Conservation (phyloP, 1,140 invertebrate species). For the Pissodes strobi region DNA sequence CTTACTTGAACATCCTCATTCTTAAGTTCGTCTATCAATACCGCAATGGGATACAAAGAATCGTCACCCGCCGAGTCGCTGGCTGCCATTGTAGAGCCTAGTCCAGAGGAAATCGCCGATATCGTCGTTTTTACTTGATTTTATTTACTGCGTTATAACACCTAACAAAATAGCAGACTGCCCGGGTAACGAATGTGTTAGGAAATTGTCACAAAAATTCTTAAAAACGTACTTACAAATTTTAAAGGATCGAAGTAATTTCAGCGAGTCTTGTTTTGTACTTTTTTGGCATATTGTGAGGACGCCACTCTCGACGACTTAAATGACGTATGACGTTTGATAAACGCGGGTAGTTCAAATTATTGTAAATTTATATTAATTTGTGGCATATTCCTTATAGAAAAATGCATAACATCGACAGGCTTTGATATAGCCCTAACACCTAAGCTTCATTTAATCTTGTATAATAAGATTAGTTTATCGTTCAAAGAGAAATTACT, state of each 20-base stretch:
- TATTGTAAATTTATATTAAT: no score
- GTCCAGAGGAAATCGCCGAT: slow-evolving; percentile 50
- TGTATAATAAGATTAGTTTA: no score
- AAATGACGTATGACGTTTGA: no score
- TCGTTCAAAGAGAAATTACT: no score
- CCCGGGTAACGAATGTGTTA: background rate
- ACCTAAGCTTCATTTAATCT: no score
- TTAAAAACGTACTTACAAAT: slow-evolving; percentile 26
- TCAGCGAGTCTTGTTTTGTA: slow-evolving; percentile 16
- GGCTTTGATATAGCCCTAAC: no score
- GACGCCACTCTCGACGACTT: no score
- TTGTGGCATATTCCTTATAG: no score
- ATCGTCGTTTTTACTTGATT: slow-evolving; percentile 53
- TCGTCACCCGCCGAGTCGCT: slow-evolving; percentile 89
- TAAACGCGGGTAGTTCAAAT: no score
- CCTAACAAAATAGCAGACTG: slow-evolving; percentile 15
- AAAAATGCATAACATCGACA: no score
- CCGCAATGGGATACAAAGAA: slow-evolving; percentile 98
- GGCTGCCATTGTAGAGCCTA: slow-evolving; percentile 75
- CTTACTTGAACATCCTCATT: slow-evolving; percentile 98
- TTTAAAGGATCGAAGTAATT: slow-evolving; percentile 24
- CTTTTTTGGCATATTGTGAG: slow-evolving; percentile 10
- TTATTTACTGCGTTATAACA: slow-evolving; percentile 36
- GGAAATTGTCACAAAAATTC: background rate
- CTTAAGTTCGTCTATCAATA: slow-evolving; percentile 98